Percentiles rank a stretch among this genome's conserved stretches.
These are phyloP conservation scores for Pangasianodon hypophthalmus DNA, from an alignment of 2,113 vertebrate species.

Conservation along the genomic window DNA sequence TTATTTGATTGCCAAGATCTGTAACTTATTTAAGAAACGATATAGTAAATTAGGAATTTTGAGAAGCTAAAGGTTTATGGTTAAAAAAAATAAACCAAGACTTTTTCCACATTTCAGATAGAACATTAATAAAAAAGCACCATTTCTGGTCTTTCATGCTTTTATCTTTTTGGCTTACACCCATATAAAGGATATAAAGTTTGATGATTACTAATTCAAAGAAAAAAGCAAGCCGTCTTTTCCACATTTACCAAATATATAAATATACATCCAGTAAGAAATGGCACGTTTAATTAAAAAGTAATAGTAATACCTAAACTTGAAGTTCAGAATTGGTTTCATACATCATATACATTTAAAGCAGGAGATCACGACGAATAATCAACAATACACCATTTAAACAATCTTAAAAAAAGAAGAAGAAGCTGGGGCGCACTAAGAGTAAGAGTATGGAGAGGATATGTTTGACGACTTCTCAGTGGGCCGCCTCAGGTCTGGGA, in stretches of 20 bases:
- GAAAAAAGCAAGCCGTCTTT: not conserved
- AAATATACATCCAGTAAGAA: not conserved
- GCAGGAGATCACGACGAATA: not conserved
- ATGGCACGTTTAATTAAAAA: not conserved
- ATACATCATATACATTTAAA: not conserved
- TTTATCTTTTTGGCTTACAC: slow-evolving; percentile 10
- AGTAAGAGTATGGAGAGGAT: not conserved
- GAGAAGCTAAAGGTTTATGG: not conserved
- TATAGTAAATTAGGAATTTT: slow-evolving; percentile 11
- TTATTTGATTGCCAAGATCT: not conserved
- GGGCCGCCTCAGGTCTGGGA: slow-evolving; percentile 66
- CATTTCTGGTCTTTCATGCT: not conserved
- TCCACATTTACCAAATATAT: not conserved
- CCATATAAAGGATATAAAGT: not conserved
- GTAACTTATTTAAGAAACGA: slow-evolving; percentile 19
- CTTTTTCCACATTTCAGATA: slow-evolving; percentile 20
- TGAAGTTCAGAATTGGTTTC: not conserved
- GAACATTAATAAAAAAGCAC: not conserved
- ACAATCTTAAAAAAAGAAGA: not conserved
- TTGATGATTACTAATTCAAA: not conserved
- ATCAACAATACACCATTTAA: not conserved
- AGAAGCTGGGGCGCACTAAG: not conserved
- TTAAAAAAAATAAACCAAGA: slow-evolving; percentile 19
- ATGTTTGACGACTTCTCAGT: slow-evolving; percentile 54
- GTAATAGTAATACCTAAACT: too few species aligned